phyloP scores from a whole-genome alignment of 2,113 vertebrate species.

The Jaculus jaculus region DNA sequence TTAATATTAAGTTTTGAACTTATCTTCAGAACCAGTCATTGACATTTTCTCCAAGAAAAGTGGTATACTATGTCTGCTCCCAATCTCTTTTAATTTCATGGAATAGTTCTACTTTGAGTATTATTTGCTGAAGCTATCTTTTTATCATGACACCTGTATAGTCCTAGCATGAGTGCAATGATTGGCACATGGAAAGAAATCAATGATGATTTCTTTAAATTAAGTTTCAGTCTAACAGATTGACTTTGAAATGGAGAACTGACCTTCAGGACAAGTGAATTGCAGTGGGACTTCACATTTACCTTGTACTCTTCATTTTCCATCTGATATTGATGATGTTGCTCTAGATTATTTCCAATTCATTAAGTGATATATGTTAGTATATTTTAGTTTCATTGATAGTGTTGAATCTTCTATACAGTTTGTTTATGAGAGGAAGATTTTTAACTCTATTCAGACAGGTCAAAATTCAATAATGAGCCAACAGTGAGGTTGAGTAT shows the following conservation, averaged over 20 bases:
- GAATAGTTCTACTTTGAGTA: background rate
- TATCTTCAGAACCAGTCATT: background rate
- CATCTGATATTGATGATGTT: background rate
- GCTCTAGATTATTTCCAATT: background rate
- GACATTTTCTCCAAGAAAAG: background rate
- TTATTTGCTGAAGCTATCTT: background rate
- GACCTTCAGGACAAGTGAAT: background rate
- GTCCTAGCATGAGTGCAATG: background rate
- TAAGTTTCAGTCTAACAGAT: background rate
- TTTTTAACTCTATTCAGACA: background rate
- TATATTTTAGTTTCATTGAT: background rate
- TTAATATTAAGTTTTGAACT: background rate
- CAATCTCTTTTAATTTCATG: conserved; percentile 13
- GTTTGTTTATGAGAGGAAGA: background rate
- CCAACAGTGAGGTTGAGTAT: background rate
- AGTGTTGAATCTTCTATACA: background rate
- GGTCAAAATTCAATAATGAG: background rate
- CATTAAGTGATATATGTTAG: background rate
- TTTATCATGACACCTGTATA: background rate
- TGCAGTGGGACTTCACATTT: background rate
- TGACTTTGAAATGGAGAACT: background rate
- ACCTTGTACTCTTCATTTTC: background rate
- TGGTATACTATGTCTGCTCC: background rate
- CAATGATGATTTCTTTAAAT: background rate
- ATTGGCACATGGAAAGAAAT: background rate